phyloP scores from a whole-genome alignment of 2,888 invertebrate genomes.

The Molorchus minor region DNA sequence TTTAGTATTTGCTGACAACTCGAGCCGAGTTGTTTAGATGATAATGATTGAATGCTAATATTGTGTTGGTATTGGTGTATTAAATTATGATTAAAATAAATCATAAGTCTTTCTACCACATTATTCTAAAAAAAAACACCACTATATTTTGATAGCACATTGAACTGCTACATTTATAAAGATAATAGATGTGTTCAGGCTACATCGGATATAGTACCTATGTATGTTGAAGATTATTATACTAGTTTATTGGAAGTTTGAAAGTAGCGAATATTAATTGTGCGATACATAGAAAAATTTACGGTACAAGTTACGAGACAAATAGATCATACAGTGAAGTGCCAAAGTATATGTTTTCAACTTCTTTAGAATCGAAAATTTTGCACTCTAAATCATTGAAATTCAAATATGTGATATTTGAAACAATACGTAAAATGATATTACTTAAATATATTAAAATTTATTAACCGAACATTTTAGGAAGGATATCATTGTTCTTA shows the following conservation, averaged over 20 bases:
- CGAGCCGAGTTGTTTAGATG: too few relatives aligned
- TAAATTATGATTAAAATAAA: slow-evolving; percentile 22
- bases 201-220: not conserved
- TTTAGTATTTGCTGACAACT: too few relatives aligned
- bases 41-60: too few relatives aligned
- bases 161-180: slow-evolving; percentile 46
- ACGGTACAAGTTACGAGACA: slow-evolving; percentile 5
- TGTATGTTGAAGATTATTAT: slow-evolving; percentile 2
- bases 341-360: slow-evolving; percentile 21
- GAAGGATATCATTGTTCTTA: too few relatives aligned
- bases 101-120: slow-evolving; percentile 36
- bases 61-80: too few relatives aligned
- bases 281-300: slow-evolving; percentile 16
- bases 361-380: not conserved
- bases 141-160: slow-evolving; percentile 48
- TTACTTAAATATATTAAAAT: too few relatives aligned
- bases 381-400: not conserved
- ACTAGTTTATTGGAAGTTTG: too few relatives aligned
- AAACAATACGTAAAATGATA: too few relatives aligned
- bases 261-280: not conserved
- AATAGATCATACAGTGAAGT: slow-evolving; percentile 10
- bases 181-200: slow-evolving; percentile 37
- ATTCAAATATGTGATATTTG: too few relatives aligned
- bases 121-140: slow-evolving; percentile 48
- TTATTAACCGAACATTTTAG: too few relatives aligned